Evolutionary conservation across 2,797 vertebrate species (phyloP).

Genomic region (Pantherophis vulpinus): DNA sequence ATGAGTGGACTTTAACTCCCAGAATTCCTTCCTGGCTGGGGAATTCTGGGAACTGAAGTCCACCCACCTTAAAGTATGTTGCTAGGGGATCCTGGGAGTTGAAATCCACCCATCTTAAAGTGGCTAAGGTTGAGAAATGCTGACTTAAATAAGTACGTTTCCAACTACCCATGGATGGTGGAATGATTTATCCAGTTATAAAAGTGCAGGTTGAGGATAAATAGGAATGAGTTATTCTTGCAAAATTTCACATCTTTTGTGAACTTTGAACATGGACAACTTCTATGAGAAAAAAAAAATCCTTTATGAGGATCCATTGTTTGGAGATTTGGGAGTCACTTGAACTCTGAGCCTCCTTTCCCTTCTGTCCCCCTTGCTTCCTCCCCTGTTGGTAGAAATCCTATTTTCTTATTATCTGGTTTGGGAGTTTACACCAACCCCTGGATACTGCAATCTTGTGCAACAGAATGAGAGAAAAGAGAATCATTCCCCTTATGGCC

Average conservation of each 20-base stretch:
- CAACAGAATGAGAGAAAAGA: neutral
- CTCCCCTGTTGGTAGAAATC: neutral
- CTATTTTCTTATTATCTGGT: constrained; percentile 74
- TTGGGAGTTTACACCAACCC: constrained; percentile 72
- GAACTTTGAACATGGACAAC: neutral
- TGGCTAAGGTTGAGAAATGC: neutral
- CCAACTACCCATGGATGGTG: neutral
- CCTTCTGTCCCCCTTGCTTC: fast-evolving
- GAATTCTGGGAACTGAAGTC: too few relatives aligned
- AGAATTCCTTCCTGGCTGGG: neutral
- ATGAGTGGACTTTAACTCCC: too few relatives aligned
- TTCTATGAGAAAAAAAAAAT: neutral
- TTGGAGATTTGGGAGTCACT: neutral
- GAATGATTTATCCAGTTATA: neutral
- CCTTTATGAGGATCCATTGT: neutral
- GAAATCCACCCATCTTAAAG: neutral
- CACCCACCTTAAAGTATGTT: too few relatives aligned
- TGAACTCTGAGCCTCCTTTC: neutral
- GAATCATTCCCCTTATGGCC: neutral
- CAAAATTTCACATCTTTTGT: neutral
- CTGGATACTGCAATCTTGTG: constrained; percentile 65
- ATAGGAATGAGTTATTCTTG: neutral
- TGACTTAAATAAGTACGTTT: neutral
- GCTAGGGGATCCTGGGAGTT: neutral
- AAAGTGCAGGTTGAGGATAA: neutral